phyloP scores from a whole-genome alignment of 2,113 vertebrate species.

The Mellivora capensis region DNA sequence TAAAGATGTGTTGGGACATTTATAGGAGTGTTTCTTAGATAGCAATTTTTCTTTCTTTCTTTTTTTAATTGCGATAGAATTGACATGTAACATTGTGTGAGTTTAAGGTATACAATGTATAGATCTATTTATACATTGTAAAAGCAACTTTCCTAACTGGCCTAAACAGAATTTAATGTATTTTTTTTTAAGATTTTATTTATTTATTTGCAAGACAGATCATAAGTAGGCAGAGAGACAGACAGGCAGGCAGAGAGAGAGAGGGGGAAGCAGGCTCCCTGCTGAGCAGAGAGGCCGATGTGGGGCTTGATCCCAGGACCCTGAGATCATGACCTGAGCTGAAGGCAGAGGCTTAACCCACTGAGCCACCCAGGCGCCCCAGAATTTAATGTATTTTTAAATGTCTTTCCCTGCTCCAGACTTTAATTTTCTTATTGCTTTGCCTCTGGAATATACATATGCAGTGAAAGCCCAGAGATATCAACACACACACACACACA shows the following conservation, averaged over 20 bases:
- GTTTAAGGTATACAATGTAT: background rate
- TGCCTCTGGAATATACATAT: background rate
- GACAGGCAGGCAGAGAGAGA: no score
- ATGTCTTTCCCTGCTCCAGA: background rate
- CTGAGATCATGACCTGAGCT: no score
- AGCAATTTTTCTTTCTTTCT: background rate
- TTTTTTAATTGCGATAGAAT: background rate
- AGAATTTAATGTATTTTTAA: background rate
- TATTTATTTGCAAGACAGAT: no score
- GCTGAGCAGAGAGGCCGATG: no score
- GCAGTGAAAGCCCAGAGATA: background rate
- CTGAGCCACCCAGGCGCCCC: no score
- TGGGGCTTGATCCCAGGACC: no score
- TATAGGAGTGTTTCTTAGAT: background rate
- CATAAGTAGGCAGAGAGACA: no score
- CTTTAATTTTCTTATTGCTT: conserved; percentile 29
- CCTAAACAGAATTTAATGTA: background rate
- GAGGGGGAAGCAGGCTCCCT: no score
- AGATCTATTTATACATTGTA: background rate
- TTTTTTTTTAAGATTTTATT: no score
- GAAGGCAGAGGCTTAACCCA: no score
- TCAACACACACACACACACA: background rate
- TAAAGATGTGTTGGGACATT: background rate
- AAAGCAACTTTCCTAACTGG: background rate
- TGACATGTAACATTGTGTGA: background rate